phyloP scores from a whole-genome alignment of 2,888 invertebrate species.

The Drosophila engyochracea region DNA sequence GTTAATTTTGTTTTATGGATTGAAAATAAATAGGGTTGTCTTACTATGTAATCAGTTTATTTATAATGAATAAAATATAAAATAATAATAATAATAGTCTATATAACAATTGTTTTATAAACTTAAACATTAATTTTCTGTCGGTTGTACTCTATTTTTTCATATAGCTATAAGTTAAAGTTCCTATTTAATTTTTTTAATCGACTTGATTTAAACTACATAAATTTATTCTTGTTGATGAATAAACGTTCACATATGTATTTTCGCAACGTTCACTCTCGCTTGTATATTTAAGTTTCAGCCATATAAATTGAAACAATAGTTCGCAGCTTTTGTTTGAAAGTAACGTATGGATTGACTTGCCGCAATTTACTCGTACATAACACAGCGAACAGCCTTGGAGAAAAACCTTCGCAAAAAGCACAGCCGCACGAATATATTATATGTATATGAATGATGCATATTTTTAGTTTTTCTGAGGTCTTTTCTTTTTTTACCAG shows the following conservation, averaged over 20 bases:
- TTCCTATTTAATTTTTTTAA: not conserved
- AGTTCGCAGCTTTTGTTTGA: conserved; percentile 37
- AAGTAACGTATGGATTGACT: conserved; percentile 52
- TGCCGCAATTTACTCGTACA: conserved; percentile 41
- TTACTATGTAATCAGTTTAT: not conserved
- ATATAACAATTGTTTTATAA: not conserved
- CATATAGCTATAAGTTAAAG: not conserved
- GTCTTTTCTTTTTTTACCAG: conserved; percentile 35
- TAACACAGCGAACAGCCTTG: conserved; percentile 24
- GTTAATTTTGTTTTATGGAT: no score
- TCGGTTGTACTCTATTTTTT: not conserved
- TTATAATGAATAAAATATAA: not conserved
- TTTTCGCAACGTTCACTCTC: not conserved
- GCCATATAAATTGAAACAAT: conserved; percentile 33
- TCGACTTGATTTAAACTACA: not conserved
- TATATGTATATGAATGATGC: conserved; percentile 43
- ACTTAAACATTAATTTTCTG: not conserved
- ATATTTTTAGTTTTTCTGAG: conserved; percentile 63
- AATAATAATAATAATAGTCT: not conserved
- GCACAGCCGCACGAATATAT: conserved; percentile 35
- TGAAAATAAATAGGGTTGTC: not conserved
- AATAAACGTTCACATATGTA: not conserved
- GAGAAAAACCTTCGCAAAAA: conserved; percentile 16
- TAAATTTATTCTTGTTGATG: not conserved
- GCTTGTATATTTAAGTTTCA: conserved; percentile 1